phyloP scores from a whole-genome alignment of 2,113 vertebrate genomes.

The Agelaius tricolor region DNA sequence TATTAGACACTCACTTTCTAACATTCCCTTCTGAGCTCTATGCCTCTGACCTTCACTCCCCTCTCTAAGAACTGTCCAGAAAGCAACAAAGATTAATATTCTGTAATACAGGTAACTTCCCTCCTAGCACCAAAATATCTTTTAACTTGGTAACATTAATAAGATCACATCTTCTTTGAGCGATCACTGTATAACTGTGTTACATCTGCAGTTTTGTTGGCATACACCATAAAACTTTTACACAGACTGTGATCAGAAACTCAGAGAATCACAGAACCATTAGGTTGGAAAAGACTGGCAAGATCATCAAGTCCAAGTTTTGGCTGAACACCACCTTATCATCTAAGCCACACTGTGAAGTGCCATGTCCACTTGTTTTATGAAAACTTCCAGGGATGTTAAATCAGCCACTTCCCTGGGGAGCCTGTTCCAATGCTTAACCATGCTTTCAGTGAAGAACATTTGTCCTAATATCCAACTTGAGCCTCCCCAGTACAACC shows the following conservation, averaged over 20 bases:
- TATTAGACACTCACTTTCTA: neutral
- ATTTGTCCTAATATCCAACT: neutral
- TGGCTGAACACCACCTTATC: neutral
- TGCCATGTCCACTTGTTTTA: neutral
- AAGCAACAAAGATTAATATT: neutral
- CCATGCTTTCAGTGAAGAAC: rapidly evolving
- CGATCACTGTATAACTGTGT: neutral
- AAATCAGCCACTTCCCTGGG: neutral
- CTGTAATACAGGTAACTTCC: neutral
- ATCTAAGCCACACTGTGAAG: neutral
- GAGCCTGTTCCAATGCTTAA: neutral
- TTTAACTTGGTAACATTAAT: neutral
- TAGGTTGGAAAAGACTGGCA: neutral
- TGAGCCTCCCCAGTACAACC: neutral
- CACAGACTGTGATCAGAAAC: neutral
- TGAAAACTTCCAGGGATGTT: neutral
- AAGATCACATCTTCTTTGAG: neutral
- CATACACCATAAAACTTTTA: neutral
- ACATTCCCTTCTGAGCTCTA: neutral
- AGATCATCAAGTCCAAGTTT: neutral
- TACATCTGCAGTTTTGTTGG: neutral
- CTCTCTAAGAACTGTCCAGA: neutral
- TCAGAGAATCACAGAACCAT: neutral
- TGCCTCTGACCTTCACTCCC: neutral
- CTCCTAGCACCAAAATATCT: neutral